Evolutionary conservation across 2,797 vertebrate species (phyloP).

Genomic region (Astyanax mexicanus): DNA sequence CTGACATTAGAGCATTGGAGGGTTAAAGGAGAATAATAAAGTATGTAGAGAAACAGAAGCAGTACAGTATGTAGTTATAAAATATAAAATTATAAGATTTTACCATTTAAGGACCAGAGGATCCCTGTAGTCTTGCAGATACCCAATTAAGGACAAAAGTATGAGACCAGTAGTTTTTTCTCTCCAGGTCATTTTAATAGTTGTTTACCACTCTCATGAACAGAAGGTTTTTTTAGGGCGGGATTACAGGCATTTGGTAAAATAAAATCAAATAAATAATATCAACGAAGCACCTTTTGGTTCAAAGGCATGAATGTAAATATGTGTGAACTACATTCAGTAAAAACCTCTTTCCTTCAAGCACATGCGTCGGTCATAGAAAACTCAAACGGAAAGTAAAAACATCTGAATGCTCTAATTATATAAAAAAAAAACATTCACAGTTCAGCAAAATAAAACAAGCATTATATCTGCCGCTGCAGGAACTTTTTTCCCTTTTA

Average conservation of each 20-base stretch:
- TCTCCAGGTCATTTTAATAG: slow-evolving; percentile 70
- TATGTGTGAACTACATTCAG: slow-evolving; percentile 77
- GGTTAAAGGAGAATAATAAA: too few species aligned
- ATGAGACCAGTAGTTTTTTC: slow-evolving; percentile 10
- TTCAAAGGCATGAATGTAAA: slow-evolving; percentile 66
- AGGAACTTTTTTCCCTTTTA: slow-evolving; percentile 78
- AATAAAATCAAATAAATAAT: slow-evolving; percentile 80
- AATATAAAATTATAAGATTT: too few species aligned
- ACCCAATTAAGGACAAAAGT: background rate
- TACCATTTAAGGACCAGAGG: too few species aligned
- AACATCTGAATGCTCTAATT: slow-evolving; percentile 68
- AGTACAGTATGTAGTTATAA: too few species aligned
- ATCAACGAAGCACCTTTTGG: slow-evolving; percentile 68
- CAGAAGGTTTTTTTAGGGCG: slow-evolving; percentile 60
- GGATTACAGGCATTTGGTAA: slow-evolving; percentile 74
- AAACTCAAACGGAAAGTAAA: slow-evolving; percentile 64
- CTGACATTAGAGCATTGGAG: too few species aligned
- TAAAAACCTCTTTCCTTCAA: slow-evolving; percentile 63
- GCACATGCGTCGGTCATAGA: slow-evolving; percentile 67
- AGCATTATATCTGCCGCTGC: slow-evolving; percentile 64
- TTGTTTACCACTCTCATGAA: slow-evolving; percentile 63
- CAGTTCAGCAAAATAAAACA: slow-evolving; percentile 68
- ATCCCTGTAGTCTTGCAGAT: too few species aligned
- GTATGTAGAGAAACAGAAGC: too few species aligned
- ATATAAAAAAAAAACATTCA: slow-evolving; percentile 61